These are phyloP conservation scores for Sinocyclocheilus rhinocerous DNA, from an alignment of 2,113 vertebrate genomes.

Conservation along the genomic window DNA sequence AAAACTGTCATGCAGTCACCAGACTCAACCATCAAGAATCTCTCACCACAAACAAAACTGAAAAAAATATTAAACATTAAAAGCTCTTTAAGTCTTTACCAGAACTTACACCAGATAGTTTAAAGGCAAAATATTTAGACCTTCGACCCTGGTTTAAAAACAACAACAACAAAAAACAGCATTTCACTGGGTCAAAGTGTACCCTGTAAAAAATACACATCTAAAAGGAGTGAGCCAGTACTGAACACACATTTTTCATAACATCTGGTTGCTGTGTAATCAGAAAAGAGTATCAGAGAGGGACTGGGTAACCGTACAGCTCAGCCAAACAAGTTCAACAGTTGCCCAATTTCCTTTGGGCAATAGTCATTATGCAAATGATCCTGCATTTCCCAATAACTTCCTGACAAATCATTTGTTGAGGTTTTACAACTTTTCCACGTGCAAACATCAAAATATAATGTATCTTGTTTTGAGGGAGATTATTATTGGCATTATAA, in stretches of 20 bases:
- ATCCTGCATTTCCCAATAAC: slow-evolving; percentile 12
- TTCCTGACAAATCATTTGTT: background rate
- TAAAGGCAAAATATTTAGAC: background rate
- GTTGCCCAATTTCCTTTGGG: slow-evolving; percentile 30
- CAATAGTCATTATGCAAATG: slow-evolving; percentile 2
- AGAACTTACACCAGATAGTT: background rate
- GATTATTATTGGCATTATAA: background rate
- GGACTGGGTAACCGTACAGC: background rate
- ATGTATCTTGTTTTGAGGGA: background rate
- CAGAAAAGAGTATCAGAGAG: background rate
- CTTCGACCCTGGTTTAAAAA: background rate
- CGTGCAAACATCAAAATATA: background rate
- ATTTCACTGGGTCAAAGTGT: background rate
- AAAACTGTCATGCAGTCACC: background rate
- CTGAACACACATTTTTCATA: background rate
- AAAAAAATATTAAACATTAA: background rate
- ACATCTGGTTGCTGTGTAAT: slow-evolving; percentile 2
- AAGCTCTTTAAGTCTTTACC: no score
- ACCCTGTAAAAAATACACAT: background rate
- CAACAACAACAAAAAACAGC: no score
- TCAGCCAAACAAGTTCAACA: background rate
- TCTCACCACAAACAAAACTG: background rate
- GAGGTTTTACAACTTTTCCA: background rate
- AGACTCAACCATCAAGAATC: background rate
- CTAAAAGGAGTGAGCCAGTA: background rate